Base-by-base conservation (phyloP, 2,797 vertebrate species). In the Hirundo rustica region DNA sequence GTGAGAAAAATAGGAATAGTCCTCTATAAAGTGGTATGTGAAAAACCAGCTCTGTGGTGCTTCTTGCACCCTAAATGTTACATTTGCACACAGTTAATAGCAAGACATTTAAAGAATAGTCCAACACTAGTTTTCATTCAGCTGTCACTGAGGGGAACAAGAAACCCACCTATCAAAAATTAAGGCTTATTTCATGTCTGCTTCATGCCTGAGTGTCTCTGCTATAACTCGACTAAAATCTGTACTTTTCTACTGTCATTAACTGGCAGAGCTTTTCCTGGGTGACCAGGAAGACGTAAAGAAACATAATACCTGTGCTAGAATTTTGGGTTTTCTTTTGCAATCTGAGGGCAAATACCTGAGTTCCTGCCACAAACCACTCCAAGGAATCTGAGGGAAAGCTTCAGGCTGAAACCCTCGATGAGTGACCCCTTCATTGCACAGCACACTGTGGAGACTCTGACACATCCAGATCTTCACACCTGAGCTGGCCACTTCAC, bases 391-490 rank as follows among this genome's bases (percentile, higher is more conserved):
- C 30, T 40, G 21, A 47, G 16, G 5, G 8, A 26, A 11, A 79
- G 11, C 11, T 29, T 45, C 23, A 64, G 11, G 29, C 53, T 53
- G 42, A 29, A 57, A 26, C 27, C 18, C 1, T 0, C 2, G 1
- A 4, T 30, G 36, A n/a, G 14, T 12, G 27, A 65, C 1, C 45
- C 1, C 26, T 27, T 19, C 67, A 10, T 5, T 22, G 8, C 15
- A 32, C 2, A 11, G 53, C 6, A 1, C 25, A 1, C 7, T 11
- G 6, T 29, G 30, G 57, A n/a, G 32, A 42, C 27, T 23, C 25
- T 30, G 32, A 42, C 1, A 2, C 29, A 57, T 3, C 7, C 8
- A 36, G 22, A 32, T 7, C 66, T 26, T 38, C 57, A 15, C 0
- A 20, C 19, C 13, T 20, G 16, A 23, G 17, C 30, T 6, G 21